A percentile compares a stretch with the other conserved stretches of the same genome.
phyloP scores from a whole-genome alignment of 2,797 vertebrate species.

The Bothrops alternatus region DNA sequence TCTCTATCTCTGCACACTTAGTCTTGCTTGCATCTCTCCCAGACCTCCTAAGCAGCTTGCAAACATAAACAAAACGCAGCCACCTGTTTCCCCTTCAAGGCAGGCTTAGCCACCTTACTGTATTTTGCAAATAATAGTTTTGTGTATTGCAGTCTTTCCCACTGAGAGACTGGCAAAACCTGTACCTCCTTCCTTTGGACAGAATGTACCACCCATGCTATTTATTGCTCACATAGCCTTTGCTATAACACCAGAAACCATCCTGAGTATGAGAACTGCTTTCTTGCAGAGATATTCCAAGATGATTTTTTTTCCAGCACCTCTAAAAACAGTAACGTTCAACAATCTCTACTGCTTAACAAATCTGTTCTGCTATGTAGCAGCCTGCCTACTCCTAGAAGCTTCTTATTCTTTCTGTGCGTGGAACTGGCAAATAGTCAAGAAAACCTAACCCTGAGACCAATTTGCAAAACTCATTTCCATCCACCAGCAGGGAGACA shows the following conservation, averaged over 20 bases:
- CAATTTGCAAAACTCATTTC: not conserved
- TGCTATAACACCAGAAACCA: not conserved
- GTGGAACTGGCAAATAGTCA: not conserved
- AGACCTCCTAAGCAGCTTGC: not conserved
- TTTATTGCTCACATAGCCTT: not conserved
- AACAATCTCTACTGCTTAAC: not conserved
- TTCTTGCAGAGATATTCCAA: not conserved
- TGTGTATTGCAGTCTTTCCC: not conserved
- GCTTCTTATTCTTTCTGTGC: not conserved
- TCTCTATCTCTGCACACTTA: not conserved
- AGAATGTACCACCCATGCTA: not conserved
- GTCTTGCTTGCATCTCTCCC: not conserved
- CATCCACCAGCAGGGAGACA: not conserved
- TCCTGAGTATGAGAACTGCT: not conserved
- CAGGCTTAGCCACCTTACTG: not conserved
- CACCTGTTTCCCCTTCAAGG: not conserved
- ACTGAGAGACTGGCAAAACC: not conserved
- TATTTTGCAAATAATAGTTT: not conserved
- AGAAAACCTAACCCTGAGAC: not conserved
- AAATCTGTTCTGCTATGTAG: not conserved
- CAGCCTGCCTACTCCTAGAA: not conserved
- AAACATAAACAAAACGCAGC: not conserved
- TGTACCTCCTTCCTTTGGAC: not conserved
- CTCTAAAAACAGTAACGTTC: not conserved
- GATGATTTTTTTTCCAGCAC: not conserved